phyloP scores from a whole-genome alignment of 2,113 vertebrate genomes.

The Anser brachyrhynchus region DNA sequence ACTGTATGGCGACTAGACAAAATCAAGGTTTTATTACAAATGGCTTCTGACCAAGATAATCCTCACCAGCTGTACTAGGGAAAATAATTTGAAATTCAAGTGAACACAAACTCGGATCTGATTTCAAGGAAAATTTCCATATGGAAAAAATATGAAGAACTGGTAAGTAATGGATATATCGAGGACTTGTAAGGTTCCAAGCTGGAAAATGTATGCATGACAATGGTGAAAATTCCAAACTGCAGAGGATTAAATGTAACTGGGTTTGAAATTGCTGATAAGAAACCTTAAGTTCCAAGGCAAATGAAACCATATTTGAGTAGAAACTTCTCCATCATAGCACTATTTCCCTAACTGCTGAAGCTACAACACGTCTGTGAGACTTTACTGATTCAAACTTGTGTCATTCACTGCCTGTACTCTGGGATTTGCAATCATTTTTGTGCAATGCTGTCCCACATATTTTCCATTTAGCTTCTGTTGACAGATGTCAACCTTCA shows the following conservation, averaged over 20 bases:
- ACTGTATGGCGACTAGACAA: neutral
- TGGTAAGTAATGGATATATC: neutral
- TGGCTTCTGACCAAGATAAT: neutral
- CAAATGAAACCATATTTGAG: neutral
- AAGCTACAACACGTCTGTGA: neutral
- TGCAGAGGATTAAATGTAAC: neutral
- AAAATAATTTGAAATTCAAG: slow-evolving; percentile 66
- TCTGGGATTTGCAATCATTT: neutral
- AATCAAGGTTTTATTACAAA: slow-evolving; percentile 13
- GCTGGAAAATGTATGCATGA: neutral
- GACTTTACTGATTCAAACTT: neutral
- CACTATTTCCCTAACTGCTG: neutral
- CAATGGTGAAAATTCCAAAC: slow-evolving; percentile 19
- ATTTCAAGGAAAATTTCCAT: slow-evolving; percentile 58
- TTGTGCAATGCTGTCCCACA: neutral
- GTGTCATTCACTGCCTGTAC: neutral
- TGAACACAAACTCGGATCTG: slow-evolving; percentile 30
- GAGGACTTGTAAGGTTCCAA: neutral
- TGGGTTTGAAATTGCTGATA: slow-evolving; percentile 24
- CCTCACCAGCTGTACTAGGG: neutral
- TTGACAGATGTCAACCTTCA: slow-evolving; percentile 11
- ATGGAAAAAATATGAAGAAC: slow-evolving; percentile 47
- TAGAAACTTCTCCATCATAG: neutral
- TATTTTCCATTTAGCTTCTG: slow-evolving; percentile 39
- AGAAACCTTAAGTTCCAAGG: slow-evolving; percentile 12